Evolutionary conservation across 2,888 invertebrate genomes (phyloP).

Genomic region (Himalopsyche tibetana): DNA sequence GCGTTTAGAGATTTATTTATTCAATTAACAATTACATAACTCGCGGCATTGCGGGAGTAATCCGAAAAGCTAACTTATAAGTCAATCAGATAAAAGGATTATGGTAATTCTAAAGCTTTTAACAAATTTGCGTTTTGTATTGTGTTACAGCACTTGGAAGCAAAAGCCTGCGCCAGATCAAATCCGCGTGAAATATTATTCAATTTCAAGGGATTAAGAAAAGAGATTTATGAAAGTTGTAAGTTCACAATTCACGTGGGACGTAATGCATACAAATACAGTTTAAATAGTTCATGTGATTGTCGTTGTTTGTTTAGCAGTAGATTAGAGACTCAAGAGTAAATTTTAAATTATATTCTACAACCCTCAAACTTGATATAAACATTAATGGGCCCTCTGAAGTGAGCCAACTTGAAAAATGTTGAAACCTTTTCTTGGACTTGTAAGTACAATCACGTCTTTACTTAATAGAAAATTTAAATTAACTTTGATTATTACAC

Average conservation of each 20-base stretch:
- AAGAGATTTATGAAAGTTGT: not conserved
- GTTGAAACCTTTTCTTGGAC: too few species aligned
- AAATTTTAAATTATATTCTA: not conserved
- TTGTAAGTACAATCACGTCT: too few species aligned
- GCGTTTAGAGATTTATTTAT: too few species aligned
- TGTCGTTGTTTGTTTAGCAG: not conserved
- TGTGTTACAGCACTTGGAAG: not conserved
- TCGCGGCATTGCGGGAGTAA: not conserved
- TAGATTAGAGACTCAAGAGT: not conserved
- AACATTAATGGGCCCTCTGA: too few species aligned
- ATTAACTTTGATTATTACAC: too few species aligned
- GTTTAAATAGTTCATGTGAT: not conserved
- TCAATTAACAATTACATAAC: too few species aligned
- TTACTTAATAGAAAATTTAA: too few species aligned
- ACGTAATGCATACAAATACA: not conserved
- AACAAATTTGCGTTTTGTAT: conserved; percentile 5
- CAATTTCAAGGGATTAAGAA: not conserved
- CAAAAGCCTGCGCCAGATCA: not conserved
- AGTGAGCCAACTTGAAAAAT: too few species aligned
- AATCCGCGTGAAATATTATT: conserved; percentile 4
- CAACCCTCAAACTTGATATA: not conserved
- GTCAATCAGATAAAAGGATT: conserved; percentile 30
- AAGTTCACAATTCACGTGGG: not conserved
- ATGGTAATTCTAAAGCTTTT: conserved; percentile 7
- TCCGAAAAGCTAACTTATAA: not conserved